Percentiles rank a stretch among this genome's conserved stretches.
phyloP scores from a whole-genome alignment of 2,113 vertebrate genomes.

The Neolamprologus devosi region DNA sequence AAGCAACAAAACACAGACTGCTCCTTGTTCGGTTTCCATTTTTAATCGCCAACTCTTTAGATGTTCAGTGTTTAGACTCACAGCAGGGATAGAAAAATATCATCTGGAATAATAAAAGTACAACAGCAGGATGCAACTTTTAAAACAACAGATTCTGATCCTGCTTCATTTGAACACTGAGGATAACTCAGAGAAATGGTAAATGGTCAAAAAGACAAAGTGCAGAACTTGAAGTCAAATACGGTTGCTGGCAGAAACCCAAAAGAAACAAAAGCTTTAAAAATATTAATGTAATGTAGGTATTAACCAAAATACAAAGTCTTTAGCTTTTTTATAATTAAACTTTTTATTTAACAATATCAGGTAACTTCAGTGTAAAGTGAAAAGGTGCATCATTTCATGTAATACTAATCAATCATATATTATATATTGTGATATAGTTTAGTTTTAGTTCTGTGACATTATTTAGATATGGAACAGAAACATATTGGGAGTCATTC shows the following conservation, averaged over 20 bases:
- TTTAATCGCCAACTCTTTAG: background rate
- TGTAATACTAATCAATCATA: background rate
- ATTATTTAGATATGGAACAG: background rate
- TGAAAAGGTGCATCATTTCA: background rate
- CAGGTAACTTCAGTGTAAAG: background rate
- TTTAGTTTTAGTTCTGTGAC: background rate
- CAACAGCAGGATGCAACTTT: background rate
- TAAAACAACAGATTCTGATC: background rate
- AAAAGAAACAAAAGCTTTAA: background rate
- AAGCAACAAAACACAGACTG: background rate
- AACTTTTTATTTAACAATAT: background rate
- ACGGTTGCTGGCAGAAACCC: background rate
- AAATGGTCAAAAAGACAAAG: background rate
- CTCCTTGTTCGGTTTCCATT: background rate
- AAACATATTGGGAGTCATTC: background rate
- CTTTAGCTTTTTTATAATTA: background rate
- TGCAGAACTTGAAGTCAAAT: background rate
- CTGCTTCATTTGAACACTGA: background rate
- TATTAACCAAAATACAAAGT: background rate
- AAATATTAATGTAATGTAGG: background rate
- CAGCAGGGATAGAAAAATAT: conserved; percentile 46
- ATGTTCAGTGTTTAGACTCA: background rate
- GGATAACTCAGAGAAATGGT: background rate
- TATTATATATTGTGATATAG: background rate
- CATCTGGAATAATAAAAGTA: conserved; percentile 36